phyloP scores from a whole-genome alignment of 2,888 invertebrate genomes.

The Drosophila vallismaia region DNA sequence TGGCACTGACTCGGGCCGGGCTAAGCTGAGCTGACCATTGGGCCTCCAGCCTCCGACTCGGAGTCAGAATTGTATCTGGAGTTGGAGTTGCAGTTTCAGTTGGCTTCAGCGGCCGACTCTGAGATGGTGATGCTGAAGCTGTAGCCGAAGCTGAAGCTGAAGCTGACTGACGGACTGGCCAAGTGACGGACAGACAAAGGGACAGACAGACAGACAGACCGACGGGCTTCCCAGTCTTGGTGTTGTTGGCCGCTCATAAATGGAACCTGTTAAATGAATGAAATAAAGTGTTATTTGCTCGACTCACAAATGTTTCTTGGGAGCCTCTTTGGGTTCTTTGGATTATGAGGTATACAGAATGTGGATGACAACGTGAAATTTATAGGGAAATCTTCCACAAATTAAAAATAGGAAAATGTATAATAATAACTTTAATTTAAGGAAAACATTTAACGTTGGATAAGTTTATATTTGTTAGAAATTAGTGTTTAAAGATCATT shows the following conservation, averaged over 20 bases:
- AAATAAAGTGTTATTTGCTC: slow-evolving; percentile 83
- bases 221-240: slow-evolving; percentile 34
- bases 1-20: slow-evolving; percentile 57
- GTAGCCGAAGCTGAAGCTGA: slow-evolving; percentile 37
- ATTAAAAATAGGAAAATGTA: neutral
- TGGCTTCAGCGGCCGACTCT: slow-evolving; percentile 16
- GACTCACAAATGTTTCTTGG: slow-evolving; percentile 77
- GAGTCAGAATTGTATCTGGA: slow-evolving; percentile 7
- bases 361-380: slow-evolving; percentile 21
- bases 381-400: neutral
- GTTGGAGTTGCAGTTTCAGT: slow-evolving; percentile 12
- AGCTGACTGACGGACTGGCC: slow-evolving; percentile 41
- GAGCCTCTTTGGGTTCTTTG: slow-evolving; percentile 54
- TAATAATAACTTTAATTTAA: no score
- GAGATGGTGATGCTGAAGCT: slow-evolving; percentile 29
- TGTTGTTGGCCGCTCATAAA: slow-evolving; percentile 75
- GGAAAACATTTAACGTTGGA: no score
- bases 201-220: slow-evolving; percentile 28
- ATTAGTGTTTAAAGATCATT: no score
- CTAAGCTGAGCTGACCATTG: slow-evolving; percentile 59
- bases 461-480: no score
- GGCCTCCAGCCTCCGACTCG: slow-evolving; percentile 39
- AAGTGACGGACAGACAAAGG: slow-evolving; percentile 34
- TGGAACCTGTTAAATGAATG: slow-evolving; percentile 84
- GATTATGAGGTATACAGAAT: slow-evolving; percentile 50